These are phyloP conservation scores for Strigamia transsilvanica DNA, from an alignment of 2,888 invertebrate species.

Conservation along the genomic window DNA sequence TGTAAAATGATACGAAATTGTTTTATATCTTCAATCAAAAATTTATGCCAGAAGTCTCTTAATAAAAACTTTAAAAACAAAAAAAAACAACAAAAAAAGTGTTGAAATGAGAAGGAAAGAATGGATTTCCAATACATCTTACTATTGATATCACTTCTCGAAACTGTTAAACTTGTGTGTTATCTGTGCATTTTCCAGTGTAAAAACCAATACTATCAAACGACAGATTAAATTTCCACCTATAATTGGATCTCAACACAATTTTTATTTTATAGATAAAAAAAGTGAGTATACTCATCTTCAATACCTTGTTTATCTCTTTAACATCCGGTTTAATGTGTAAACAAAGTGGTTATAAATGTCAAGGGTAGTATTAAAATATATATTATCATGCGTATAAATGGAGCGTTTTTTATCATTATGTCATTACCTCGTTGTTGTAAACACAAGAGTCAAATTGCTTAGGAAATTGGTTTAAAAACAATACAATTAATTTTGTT, in stretches of 20 bases:
- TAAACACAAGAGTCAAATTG: neutral
- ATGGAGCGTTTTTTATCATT: neutral
- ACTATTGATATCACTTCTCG: neutral
- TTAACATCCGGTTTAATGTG: constrained; percentile 10
- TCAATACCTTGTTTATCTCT: constrained; percentile 22
- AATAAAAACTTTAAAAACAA: neutral
- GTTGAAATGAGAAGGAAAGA: neutral
- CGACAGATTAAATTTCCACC: neutral
- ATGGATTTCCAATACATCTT: neutral
- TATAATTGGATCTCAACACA: constrained; percentile 11
- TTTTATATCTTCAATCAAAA: constrained; percentile 14
- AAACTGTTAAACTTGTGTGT: neutral
- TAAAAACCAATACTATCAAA: neutral
- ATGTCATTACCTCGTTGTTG: neutral
- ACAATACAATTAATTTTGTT: neutral
- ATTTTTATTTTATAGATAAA: constrained; percentile 21
- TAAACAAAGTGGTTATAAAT: constrained; percentile 45
- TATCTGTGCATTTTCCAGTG: neutral
- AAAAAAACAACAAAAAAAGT: neutral
- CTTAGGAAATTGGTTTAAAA: neutral
- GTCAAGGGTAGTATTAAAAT: constrained; percentile 28
- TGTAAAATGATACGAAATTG: constrained; percentile 2
- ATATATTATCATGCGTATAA: constrained; percentile 20
- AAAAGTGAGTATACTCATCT: constrained; percentile 23
- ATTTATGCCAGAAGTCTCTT: neutral